Base-by-base conservation (phyloP, 2,888 invertebrate genomes). In the Rhagonycha lutea region DNA sequence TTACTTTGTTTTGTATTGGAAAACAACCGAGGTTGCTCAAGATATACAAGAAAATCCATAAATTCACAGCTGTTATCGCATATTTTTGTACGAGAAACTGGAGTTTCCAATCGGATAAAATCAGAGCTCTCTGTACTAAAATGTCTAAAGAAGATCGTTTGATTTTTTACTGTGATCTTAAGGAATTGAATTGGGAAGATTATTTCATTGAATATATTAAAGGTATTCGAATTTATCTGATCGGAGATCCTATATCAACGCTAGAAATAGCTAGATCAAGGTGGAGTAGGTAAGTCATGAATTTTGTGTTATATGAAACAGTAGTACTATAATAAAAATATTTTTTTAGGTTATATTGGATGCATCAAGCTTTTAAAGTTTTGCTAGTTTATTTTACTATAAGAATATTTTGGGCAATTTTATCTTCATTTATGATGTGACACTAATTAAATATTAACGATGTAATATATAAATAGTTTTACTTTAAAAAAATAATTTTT, bases 21-120 rank as follows among this genome's bases (percentile, higher is more conserved):
- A 91, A 89, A 79, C 88, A 90, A 83, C 90, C 92, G 69, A 89
- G 96, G 95, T 91, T 96, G 91, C 88, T 94, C 79, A 93, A 93
- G 83, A 91, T 94, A 72, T 96, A 96, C 86, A 90, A 90, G 74
- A 96, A 95, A 86, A 91, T 97, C 72, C 94, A 96, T 86, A 93
- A 92, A 85, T 94, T 96, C 80, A 90, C 93, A 2, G 89, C 91
- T 0, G 92, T 94, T 0, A 86, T 97, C 29, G 90, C 92, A 0
- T 96, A 94, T 85, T 98, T 98, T 88, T 91, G 92, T 76, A 92
- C 91, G 14, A 88, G 91, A 14, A 91, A 93, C 74, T 96, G 96
- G 91, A 85, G 85, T 0, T 95, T 95, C 85, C 89, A 90, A 69
- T 93, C 93, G 72, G 85, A 89, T 60, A 92, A 93, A 81, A 91